Percentiles rank a stretch among this genome's conserved stretches.
phyloP scores from a whole-genome alignment of 1,140 invertebrate species.

The Leguminivora glycinivorella region DNA sequence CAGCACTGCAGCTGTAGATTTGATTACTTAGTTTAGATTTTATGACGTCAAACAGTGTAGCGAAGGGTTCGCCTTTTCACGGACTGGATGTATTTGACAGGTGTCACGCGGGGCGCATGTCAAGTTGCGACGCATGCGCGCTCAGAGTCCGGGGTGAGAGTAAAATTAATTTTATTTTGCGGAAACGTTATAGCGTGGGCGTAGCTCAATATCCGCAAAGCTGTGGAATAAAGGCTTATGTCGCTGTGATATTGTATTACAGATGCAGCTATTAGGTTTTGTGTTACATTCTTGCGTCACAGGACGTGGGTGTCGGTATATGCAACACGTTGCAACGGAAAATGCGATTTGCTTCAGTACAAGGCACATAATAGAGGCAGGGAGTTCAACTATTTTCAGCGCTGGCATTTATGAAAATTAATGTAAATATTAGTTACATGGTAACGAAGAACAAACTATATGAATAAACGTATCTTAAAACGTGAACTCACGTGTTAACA shows the following conservation, averaged over 20 bases:
- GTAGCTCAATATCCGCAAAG: constrained; percentile 34
- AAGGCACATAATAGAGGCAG: not conserved
- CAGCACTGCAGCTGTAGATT: constrained; percentile 30
- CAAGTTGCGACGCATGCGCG: constrained; percentile 48
- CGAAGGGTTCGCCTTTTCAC: constrained; percentile 28
- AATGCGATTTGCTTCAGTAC: constrained; percentile 1
- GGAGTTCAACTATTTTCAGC: not conserved
- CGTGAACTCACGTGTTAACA: no score
- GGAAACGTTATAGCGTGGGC: constrained; percentile 20
- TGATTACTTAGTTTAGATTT: constrained; percentile 30
- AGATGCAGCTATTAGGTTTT: not conserved
- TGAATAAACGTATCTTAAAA: no score
- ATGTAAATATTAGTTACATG: not conserved
- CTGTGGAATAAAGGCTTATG: not conserved
- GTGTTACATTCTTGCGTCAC: not conserved
- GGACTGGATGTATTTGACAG: constrained; percentile 58
- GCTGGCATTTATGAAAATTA: not conserved
- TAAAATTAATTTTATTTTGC: constrained; percentile 26
- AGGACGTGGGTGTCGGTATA: not conserved
- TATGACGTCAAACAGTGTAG: constrained; percentile 51
- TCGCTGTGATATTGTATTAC: not conserved
- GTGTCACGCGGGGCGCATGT: constrained; percentile 52
- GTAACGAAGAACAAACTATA: not conserved
- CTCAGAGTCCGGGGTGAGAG: constrained; percentile 23
- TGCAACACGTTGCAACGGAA: constrained; percentile 9